Base-by-base conservation (phyloP, 2,113 vertebrate genomes). In the Xyliphius kryptos region DNA sequence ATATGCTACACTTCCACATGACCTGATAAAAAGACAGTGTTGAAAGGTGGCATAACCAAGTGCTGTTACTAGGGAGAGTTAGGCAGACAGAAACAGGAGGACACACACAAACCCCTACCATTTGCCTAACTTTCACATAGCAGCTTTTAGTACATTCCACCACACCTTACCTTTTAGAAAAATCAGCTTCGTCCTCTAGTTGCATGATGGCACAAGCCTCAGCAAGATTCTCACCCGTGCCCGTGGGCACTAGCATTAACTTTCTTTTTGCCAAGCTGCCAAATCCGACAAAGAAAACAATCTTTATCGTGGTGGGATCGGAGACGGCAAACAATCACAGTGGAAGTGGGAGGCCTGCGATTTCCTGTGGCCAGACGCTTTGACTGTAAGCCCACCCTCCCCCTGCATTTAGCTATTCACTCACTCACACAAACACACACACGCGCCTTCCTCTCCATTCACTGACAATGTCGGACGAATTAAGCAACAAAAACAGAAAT, bases 401-500 rank as follows among this genome's bases (percentile, higher is more conserved):
- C 56, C 55, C 20, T 43, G 49, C 38, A n/a, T n/a, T 54, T 21
- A 21, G 19, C 6, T 32, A 36, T 61, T 6, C 19, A 56, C 62
- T 26, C 57, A 21, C 57, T 22, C 58, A 77, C 56, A 67, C 52
- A 59, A 52, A 67, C 68, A 66, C 65, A 68, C 69, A 74, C 70
- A 76, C 71, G 68, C 69, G 67, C 75, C 68, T 83, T 85, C 84
- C 84, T 83, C 77, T 73, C 76, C 75, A 63, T 72, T 74, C 78
- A 75, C 75, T 72, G 75, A 86, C 84, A 85, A 83, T 84, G 83
- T 86, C 76, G 74, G 81, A 80, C 80, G 76, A 86, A 86, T 88
- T 86, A 86, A 81, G 79, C 80, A 88, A 85, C 82, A 76, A 81
- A 79, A 87, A 85, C 87, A 85, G 83, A 88, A 86, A 88, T 83